Conservation (phyloP, 2,888 invertebrate genomes). For the Scelioninae gen. 2 region DNA sequence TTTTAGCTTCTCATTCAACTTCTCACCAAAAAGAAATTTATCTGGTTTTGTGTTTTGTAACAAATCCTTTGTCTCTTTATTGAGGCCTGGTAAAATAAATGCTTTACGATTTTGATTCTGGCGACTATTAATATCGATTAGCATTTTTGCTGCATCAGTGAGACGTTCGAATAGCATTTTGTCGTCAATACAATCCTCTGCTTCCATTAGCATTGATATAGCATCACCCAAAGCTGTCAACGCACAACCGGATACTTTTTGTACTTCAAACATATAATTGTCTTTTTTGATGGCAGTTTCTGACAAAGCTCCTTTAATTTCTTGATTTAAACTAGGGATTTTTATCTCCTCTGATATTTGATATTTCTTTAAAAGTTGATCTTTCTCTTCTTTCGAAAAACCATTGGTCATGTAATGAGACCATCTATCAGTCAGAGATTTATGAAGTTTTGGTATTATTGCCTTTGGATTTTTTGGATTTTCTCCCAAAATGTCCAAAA, state of each 20-base stretch:
- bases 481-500: too few species aligned
- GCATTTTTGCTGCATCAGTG: background rate
- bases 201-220: background rate
- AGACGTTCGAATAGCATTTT: too few species aligned
- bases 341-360: background rate
- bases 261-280: background rate
- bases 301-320: background rate
- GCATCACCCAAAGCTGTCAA: background rate
- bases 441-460: too few species aligned
- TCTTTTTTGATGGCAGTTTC: slow-evolving; percentile 5
- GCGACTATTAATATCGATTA: background rate
- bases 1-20: too few species aligned
- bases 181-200: background rate
- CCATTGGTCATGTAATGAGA: too few species aligned
- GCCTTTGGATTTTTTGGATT: too few species aligned
- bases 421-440: too few species aligned
- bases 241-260: background rate
- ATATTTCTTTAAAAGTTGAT: slow-evolving; percentile 17
- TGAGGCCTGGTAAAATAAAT: slow-evolving; percentile 10
- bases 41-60: slow-evolving; percentile 1
- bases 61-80: slow-evolving; percentile 6
- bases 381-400: too few species aligned
- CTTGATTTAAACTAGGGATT: slow-evolving; percentile 1
- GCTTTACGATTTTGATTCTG: background rate
- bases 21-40: slow-evolving; percentile 6